Evolutionary conservation across 2,888 invertebrate genomes (phyloP).

Genomic region (Steinernema carpocapsae): DNA sequence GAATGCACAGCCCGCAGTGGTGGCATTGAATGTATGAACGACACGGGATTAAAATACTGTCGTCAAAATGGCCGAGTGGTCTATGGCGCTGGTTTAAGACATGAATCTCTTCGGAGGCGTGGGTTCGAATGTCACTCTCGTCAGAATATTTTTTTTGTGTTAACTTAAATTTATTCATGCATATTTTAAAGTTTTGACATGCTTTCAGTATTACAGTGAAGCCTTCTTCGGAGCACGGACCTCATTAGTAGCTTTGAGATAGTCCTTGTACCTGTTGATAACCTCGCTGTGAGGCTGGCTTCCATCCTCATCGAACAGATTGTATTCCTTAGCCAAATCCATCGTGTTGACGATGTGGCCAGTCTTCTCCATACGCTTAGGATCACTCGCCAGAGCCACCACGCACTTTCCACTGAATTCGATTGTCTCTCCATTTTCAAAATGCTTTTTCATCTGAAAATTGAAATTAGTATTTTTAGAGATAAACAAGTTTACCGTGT

Average conservation of each 20-base stretch:
- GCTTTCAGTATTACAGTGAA: no score
- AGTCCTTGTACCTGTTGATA: neutral
- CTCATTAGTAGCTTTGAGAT: neutral
- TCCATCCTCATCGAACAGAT: conserved; percentile 69
- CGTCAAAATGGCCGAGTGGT: no score
- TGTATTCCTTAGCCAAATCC: conserved; percentile 68
- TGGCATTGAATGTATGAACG: no score
- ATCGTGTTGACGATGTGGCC: conserved; percentile 66
- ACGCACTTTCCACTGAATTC: conserved; percentile 59
- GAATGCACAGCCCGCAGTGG: no score
- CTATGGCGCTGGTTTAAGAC: no score
- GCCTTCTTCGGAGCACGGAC: conserved; percentile 25
- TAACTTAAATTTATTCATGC: no score
- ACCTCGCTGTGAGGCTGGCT: conserved; percentile 33
- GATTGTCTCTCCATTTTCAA: conserved; percentile 46
- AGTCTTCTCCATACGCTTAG: conserved; percentile 63
- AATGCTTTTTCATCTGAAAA: conserved; percentile 35
- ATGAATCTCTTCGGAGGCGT: no score
- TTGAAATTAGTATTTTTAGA: neutral
- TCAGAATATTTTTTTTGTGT: no score
- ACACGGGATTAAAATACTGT: no score
- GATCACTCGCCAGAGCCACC: conserved; percentile 64
- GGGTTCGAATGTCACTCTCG: no score
- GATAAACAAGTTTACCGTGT: neutral
- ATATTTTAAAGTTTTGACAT: no score